phyloP scores from a whole-genome alignment of 2,113 vertebrate species.

The Ia io region DNA sequence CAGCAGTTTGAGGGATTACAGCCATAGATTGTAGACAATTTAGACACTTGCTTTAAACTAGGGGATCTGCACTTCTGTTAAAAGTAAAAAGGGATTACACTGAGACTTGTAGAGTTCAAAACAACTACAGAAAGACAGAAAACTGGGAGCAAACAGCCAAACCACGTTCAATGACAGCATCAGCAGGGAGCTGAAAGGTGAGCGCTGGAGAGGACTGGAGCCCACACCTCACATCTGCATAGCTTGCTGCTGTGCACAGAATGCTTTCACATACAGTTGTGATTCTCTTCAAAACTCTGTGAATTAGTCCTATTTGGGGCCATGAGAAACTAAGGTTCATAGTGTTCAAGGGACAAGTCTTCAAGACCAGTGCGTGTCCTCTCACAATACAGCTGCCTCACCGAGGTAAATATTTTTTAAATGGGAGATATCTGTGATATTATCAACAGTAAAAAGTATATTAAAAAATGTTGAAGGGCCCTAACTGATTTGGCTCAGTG shows the following conservation, averaged over 20 bases:
- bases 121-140: not conserved
- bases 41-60: constrained; percentile 41
- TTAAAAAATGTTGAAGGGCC: no score
- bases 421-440: no score
- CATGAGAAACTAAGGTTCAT: not conserved
- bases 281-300: not conserved
- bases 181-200: accelerated
- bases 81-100: constrained; percentile 18
- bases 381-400: not conserved
- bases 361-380: not conserved
- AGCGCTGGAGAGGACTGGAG: not conserved
- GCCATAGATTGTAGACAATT: constrained; percentile 58
- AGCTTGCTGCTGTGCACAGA: not conserved
- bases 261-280: accelerated
- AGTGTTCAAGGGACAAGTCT: not conserved
- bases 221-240: not conserved
- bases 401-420: not conserved
- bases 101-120: not conserved
- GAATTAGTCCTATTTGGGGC: not conserved
- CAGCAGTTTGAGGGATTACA: constrained; percentile 37
- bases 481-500: no score
- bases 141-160: not conserved
- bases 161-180: not conserved
- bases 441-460: no score
- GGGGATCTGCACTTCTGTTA: constrained; percentile 29